phyloP scores from a whole-genome alignment of 2,797 vertebrate genomes.

The Buceros bicornis region DNA sequence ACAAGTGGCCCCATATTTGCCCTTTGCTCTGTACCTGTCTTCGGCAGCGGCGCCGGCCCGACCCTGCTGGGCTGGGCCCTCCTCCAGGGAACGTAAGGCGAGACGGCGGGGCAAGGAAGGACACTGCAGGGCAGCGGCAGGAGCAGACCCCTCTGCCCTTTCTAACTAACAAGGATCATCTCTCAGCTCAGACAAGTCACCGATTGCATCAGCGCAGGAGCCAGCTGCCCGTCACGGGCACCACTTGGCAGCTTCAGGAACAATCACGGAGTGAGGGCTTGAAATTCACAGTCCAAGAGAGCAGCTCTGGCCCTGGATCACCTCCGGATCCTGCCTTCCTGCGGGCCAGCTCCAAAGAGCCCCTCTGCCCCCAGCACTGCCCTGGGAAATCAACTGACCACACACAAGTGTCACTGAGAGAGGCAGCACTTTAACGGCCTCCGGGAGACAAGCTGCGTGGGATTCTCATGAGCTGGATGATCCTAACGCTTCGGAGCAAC shows the following conservation, averaged over 20 bases:
- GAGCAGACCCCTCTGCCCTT: neutral
- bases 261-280: neutral
- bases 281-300: neutral
- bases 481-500: slow-evolving; percentile 22
- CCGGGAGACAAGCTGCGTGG: neutral
- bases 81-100: neutral
- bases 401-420: neutral
- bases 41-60: neutral
- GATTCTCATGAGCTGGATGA: slow-evolving; percentile 18
- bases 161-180: slow-evolving; percentile 10
- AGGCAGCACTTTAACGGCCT: neutral
- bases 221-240: neutral
- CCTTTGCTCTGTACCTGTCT: neutral
- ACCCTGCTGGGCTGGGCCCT: neutral
- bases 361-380: neutral
- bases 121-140: neutral
- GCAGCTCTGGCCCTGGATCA: neutral
- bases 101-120: neutral
- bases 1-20: neutral
- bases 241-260: slow-evolving; percentile 1
- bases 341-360: neutral
- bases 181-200: slow-evolving; percentile 1
- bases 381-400: neutral
- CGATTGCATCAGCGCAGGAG: neutral
- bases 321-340: neutral